Conservation (phyloP, 1,140 invertebrate genomes). For the Aphelenchoides fujianensis region DNA sequence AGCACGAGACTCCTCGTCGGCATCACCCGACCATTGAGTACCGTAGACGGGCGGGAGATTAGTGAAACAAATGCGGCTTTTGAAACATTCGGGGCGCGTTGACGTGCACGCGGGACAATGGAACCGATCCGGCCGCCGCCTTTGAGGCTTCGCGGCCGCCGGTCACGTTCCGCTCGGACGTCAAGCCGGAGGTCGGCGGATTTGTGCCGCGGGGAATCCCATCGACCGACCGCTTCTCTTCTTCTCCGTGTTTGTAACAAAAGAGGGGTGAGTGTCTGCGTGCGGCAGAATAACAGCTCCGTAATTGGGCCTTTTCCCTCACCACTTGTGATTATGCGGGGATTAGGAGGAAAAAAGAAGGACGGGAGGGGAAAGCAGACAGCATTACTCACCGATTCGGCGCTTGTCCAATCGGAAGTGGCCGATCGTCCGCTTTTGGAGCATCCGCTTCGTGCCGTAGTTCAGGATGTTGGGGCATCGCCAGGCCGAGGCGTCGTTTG, state of each 20-base stretch:
- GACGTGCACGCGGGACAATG: too few relatives aligned
- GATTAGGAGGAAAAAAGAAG: neutral
- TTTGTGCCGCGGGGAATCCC: neutral
- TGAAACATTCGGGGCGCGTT: too few relatives aligned
- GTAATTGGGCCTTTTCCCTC: neutral
- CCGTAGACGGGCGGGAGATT: too few relatives aligned
- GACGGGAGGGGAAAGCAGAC: neutral
- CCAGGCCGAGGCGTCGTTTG: neutral
- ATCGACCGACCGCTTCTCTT: neutral
- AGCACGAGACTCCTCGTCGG: too few relatives aligned
- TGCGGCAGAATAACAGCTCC: neutral
- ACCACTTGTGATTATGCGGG: neutral
- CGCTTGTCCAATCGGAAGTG: neutral
- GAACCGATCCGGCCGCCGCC: too few relatives aligned
- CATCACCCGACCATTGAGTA: too few relatives aligned
- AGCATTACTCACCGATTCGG: neutral
- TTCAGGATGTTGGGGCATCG: neutral
- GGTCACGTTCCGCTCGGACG: too few relatives aligned
- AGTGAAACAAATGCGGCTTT: too few relatives aligned
- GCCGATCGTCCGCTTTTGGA: neutral
- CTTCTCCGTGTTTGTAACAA: too few relatives aligned
- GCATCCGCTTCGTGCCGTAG: neutral
- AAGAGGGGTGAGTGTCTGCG: too few relatives aligned
- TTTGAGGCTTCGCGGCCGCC: too few relatives aligned
- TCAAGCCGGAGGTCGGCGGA: too few relatives aligned